These are phyloP conservation scores for Phyllopteryx taeniolatus DNA, from an alignment of 2,113 vertebrate genomes.

Conservation along the genomic window DNA sequence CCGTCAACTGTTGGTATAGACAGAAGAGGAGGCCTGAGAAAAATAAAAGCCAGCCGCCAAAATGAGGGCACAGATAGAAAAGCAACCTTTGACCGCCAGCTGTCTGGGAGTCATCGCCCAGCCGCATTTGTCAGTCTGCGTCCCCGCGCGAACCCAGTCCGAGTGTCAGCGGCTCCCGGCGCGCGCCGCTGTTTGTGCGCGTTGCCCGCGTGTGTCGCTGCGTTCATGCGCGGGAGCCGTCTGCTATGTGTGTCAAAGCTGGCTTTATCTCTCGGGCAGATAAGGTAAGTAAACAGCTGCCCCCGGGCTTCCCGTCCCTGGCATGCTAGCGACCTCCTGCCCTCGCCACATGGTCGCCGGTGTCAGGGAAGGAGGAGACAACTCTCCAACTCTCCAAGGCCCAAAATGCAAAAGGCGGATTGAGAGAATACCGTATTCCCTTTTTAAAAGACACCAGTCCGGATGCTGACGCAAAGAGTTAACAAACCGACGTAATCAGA, in stretches of 20 bases:
- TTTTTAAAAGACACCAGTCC: neutral
- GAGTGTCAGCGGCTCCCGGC: constrained; percentile 46
- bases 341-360: constrained; percentile 19
- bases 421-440: neutral
- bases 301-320: constrained; percentile 31
- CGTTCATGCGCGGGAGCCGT: constrained; percentile 26
- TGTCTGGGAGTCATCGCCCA: constrained; percentile 62
- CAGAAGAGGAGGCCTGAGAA: constrained; percentile 54
- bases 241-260: constrained; percentile 57
- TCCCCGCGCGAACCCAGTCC: constrained; percentile 54
- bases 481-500: constrained; percentile 10
- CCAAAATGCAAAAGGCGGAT: neutral
- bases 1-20: neutral
- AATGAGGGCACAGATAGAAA: constrained; percentile 62
- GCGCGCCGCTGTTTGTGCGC: constrained; percentile 17
- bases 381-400: constrained; percentile 22
- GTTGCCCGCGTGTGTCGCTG: constrained; percentile 7
- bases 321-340: constrained; percentile 22
- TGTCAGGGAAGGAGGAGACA: constrained; percentile 10
- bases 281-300: constrained; percentile 65
- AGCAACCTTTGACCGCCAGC: constrained; percentile 67
- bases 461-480: neutral
- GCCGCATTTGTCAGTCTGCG: constrained; percentile 58
- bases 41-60: constrained; percentile 61
- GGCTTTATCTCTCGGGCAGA: constrained; percentile 60